Conservation (phyloP, 2,888 invertebrate species). For the Drosophila meridionalis region DNA sequence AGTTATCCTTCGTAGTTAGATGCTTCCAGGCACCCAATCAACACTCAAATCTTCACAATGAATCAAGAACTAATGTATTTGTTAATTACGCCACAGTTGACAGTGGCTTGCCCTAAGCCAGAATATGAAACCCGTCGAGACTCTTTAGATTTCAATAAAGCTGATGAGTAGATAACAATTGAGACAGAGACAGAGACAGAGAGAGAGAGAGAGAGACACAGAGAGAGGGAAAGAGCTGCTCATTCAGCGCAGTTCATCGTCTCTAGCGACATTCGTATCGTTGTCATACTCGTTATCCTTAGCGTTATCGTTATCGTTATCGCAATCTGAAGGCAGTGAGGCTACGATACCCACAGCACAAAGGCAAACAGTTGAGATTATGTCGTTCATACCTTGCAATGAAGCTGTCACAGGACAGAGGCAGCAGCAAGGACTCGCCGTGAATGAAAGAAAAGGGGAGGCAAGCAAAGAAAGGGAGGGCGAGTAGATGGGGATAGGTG, state of each 20-base stretch:
- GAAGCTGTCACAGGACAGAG: slow-evolving; percentile 12
- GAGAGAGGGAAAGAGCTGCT: background rate
- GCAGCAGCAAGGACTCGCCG: background rate
- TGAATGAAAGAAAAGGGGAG: background rate
- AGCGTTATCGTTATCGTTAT: slow-evolving; percentile 1
- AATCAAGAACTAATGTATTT: background rate
- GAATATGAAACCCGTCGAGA: background rate
- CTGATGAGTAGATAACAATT: background rate
- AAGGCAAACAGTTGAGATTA: slow-evolving; percentile 51
- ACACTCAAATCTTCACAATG: background rate
- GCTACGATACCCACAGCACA: slow-evolving; percentile 23
- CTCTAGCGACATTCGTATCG: slow-evolving; percentile 5
- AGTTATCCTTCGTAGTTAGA: background rate
- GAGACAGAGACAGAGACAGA: background rate
- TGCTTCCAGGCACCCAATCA: background rate
- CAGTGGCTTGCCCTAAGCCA: background rate
- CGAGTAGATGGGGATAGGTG: background rate
- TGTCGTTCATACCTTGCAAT: slow-evolving; percentile 42
- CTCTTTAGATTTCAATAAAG: background rate
- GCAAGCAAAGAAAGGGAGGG: no score
- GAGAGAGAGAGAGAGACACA: background rate
- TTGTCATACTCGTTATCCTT: slow-evolving; percentile 5
- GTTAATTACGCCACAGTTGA: background rate
- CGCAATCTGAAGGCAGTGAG: slow-evolving; percentile 1
- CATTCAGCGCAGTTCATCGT: background rate